Percentiles rank a stretch among this genome's conserved stretches.
Evolutionary conservation across 1,140 invertebrate genomes (phyloP).

Genomic region (Danaus melanippus): DNA sequence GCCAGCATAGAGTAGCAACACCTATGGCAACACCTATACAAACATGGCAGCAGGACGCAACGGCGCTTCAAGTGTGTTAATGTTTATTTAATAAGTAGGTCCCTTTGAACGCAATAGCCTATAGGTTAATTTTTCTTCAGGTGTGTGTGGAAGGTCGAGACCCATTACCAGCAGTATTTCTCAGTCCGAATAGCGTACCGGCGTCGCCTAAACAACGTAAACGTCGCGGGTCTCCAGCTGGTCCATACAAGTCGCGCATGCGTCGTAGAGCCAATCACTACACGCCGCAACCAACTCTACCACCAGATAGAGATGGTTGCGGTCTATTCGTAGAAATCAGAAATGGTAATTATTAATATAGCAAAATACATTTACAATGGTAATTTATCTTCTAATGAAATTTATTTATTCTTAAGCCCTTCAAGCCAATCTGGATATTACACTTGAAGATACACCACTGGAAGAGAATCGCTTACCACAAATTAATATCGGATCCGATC

Average conservation of each 20-base stretch:
- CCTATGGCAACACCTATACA: slow-evolving; percentile 35
- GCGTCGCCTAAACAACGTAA: slow-evolving; percentile 76
- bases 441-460: slow-evolving; percentile 18
- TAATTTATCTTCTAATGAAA: background rate
- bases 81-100: slow-evolving; percentile 1
- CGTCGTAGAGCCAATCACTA: slow-evolving; percentile 73
- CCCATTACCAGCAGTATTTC: slow-evolving; percentile 77
- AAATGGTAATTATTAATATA: slow-evolving; percentile 35
- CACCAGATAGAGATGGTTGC: slow-evolving; percentile 87
- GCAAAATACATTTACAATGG: background rate
- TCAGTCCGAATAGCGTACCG: slow-evolving; percentile 81
- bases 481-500: slow-evolving; percentile 92
- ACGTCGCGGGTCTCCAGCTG: slow-evolving; percentile 65
- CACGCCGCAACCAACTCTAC: slow-evolving; percentile 93
- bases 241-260: slow-evolving; percentile 61
- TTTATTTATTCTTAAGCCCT: slow-evolving; percentile 27
- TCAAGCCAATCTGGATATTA: slow-evolving; percentile 34
- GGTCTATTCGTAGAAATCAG: slow-evolving; percentile 83
- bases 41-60: slow-evolving; percentile 53
- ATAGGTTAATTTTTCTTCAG: slow-evolving; percentile 25
- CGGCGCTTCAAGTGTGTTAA: slow-evolving; percentile 46
- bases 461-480: slow-evolving; percentile 50
- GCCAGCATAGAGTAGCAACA: slow-evolving; percentile 54
- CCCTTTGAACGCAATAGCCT: slow-evolving; percentile 6
- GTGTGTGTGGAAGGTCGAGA: slow-evolving; percentile 62